phyloP scores from a whole-genome alignment of 1,140 invertebrate species.

The Sesamia nonagrioides region DNA sequence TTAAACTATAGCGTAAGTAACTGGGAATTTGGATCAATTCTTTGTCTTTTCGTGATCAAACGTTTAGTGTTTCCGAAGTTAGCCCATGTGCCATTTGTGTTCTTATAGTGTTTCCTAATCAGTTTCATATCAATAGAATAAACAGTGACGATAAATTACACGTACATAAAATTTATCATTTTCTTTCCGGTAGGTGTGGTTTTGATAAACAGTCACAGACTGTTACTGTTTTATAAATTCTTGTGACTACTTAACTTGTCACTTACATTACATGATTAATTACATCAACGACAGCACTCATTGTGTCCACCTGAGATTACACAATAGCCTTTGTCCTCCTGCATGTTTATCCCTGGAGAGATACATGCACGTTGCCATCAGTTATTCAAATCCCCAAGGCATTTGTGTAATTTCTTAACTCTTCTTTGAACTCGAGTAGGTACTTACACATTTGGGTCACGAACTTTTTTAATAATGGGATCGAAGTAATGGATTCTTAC shows the following conservation, averaged over 20 bases:
- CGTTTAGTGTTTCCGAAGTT: too few relatives aligned
- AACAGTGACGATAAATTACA: constrained; percentile 18
- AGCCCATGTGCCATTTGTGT: background rate
- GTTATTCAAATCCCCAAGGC: constrained; percentile 21
- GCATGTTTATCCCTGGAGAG: constrained; percentile 41
- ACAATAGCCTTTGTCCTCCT: constrained; percentile 50
- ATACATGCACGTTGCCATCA: background rate
- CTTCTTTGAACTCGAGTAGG: background rate
- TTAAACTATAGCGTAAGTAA: background rate
- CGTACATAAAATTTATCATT: constrained; percentile 2
- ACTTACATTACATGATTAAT: background rate
- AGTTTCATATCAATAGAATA: constrained; percentile 38
- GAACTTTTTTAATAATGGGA: background rate
- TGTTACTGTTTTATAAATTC: constrained; percentile 26
- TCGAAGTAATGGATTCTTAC: background rate
- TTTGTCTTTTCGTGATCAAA: too few relatives aligned
- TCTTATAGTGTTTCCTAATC: constrained; percentile 6
- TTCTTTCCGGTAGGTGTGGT: constrained; percentile 16
- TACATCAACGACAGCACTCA: constrained; percentile 1
- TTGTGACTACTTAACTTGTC: background rate
- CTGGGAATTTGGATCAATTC: background rate
- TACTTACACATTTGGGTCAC: background rate
- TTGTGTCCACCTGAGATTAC: constrained; percentile 31
- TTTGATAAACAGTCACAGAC: constrained; percentile 4
- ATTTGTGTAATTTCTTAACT: constrained; percentile 34